Evolutionary conservation across 1,140 invertebrate genomes (phyloP).

Genomic region (Drosophila setifemur): DNA sequence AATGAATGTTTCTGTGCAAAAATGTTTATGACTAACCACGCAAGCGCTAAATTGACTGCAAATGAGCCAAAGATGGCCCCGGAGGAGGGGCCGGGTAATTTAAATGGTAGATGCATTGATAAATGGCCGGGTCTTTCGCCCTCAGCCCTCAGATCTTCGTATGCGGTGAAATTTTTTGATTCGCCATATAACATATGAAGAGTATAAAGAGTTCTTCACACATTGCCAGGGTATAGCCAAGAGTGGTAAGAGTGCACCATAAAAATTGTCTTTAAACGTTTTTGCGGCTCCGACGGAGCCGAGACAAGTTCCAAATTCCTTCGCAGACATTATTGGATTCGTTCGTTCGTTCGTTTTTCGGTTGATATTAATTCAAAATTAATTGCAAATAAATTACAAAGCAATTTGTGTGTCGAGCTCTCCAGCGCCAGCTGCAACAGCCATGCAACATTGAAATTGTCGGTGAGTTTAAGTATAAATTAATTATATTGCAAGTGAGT

Average conservation of each 20-base stretch:
- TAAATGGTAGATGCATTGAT: conserved; percentile 44
- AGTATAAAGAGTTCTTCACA: conserved; percentile 4
- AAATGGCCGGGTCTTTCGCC: conserved; percentile 9
- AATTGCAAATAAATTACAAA: conserved; percentile 80
- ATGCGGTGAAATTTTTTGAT: conserved; percentile 4
- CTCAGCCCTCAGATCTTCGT: neutral
- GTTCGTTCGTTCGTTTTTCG: conserved; percentile 37
- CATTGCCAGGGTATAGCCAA: conserved; percentile 2
- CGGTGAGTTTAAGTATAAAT: conserved; percentile 76
- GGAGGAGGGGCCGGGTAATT: neutral
- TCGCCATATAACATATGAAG: too few relatives aligned
- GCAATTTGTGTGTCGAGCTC: conserved; percentile 72
- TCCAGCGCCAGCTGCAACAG: conserved; percentile 61
- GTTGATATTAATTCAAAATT: conserved; percentile 75
- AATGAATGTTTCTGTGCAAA: conserved; percentile 69
- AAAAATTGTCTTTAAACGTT: neutral
- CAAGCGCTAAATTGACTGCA: conserved; percentile 71
- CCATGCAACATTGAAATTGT: conserved; percentile 76
- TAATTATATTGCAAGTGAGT: conserved; percentile 76
- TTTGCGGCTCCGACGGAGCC: neutral
- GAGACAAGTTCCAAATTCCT: conserved; percentile 67
- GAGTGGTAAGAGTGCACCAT: neutral
- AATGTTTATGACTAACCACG: conserved; percentile 64
- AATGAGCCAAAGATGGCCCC: conserved; percentile 50
- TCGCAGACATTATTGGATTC: conserved; percentile 39